A percentile compares a stretch with the other conserved stretches of the same genome.
These are phyloP conservation scores for Gastrophysa polygoni DNA, from an alignment of 2,888 invertebrate species.

Conservation along the genomic window DNA sequence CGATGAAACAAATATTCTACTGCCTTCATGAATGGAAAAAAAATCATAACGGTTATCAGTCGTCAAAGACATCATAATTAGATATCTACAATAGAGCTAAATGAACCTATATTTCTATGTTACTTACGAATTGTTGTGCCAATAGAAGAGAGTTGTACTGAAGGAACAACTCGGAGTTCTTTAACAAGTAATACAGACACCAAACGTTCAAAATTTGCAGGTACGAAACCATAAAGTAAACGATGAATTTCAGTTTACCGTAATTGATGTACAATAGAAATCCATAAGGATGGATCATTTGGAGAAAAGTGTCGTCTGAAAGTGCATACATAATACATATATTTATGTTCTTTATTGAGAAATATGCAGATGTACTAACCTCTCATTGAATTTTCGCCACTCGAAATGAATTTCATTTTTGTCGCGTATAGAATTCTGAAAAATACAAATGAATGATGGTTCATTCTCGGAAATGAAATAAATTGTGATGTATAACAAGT, in stretches of 20 bases:
- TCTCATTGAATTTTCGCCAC: background rate
- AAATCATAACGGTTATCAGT: no score
- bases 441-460: background rate
- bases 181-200: background rate
- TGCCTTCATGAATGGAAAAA: no score
- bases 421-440: background rate
- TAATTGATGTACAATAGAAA: background rate
- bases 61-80: no score
- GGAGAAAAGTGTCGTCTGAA: background rate
- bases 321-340: no score
- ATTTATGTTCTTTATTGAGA: no score
- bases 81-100: no score
- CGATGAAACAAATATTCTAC: no score
- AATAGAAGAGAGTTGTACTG: background rate
- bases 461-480: no score
- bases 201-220: background rate
- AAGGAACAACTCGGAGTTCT: background rate
- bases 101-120: no score
- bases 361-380: background rate
- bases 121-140: background rate
- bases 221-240: background rate
- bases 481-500: no score
- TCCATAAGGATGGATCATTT: background rate
- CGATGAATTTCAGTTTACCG: background rate
- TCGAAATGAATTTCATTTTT: background rate